Base-by-base conservation (phyloP, 2,113 vertebrate species). In the Choloepus hoffmanni region DNA sequence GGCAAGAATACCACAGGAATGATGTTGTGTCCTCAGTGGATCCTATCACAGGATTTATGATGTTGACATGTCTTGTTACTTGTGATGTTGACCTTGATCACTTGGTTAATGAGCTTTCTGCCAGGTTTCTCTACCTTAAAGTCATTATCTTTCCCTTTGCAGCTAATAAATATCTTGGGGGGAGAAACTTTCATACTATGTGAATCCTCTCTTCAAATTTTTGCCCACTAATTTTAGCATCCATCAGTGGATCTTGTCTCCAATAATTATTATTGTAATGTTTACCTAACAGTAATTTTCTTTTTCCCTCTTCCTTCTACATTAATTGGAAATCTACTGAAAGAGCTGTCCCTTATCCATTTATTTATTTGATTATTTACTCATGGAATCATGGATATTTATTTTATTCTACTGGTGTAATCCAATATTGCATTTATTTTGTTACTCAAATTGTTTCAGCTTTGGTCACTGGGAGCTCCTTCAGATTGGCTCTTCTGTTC, bases 101-200 rank as follows among this genome's bases (percentile, higher is more conserved):
- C 23, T 26, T 79, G 48, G 74, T 78, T 94, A 43, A 89, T 23
- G 67, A 96, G 19, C 19, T 76, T 68, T 89, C 63, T 85, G n/a
- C 30, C 30, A 81, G 21, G 4, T 85, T 89, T 73, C 55, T 85
- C 48, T 72, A 45, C 14, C 68, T 24, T 53, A 63, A 73, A 89
- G 50, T 53, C 89, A 43, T 14, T 60, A 26, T 85, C 14, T 65
- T 65, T 50, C 62, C 58, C 73, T 84, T 53, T 79, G n/a, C 33
- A n/a, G 63, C 73, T 95, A 88, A 90, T 50, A 70, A 68, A 62
- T 53, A 76, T 62, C 40, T 83, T 67, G 7, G 43, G 36, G 23
- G 67, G 60, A 94, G 50, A 81, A 5, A 73, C 7, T 88, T 88
- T 67, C 73, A 89, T 62, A 55, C 16, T 65, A 84, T 67, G 16